Conservation (phyloP, 2,888 invertebrate species). For the Psococerastis gibbosa region DNA sequence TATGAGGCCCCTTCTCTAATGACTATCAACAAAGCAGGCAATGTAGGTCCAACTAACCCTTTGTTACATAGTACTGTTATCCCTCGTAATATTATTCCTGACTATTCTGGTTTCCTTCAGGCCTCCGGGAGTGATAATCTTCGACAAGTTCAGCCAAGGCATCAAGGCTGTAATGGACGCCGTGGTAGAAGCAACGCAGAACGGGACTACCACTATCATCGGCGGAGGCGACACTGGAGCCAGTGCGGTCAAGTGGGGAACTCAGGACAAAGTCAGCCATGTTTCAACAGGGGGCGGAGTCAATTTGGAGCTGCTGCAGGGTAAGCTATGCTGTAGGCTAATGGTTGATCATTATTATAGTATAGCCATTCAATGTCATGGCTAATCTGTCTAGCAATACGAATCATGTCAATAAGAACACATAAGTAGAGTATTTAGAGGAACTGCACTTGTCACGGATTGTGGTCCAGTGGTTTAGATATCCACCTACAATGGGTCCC, state of each 20-base stretch:
- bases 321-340: constrained; percentile 33
- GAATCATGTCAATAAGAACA: too few relatives aligned
- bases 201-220: constrained; percentile 74
- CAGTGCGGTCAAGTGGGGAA: constrained; percentile 88
- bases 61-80: too few relatives aligned
- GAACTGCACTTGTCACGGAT: too few relatives aligned
- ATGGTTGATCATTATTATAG: too few relatives aligned
- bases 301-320: constrained; percentile 76
- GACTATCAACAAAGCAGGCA: too few relatives aligned
- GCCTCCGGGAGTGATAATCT: constrained; percentile 97
- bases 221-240: constrained; percentile 85
- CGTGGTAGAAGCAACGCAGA: constrained; percentile 72
- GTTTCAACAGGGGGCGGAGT: constrained; percentile 90
- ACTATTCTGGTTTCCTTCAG: constrained; percentile 28
- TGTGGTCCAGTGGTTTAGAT: too few relatives aligned
- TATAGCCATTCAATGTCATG: too few relatives aligned
- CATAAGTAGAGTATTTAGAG: too few relatives aligned
- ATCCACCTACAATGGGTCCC: too few relatives aligned
- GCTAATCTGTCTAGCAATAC: too few relatives aligned
- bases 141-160: constrained; percentile 78
- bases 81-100: too few relatives aligned
- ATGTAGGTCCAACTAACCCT: not conserved
- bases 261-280: constrained; percentile 88
- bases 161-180: constrained; percentile 87
- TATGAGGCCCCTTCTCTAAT: too few relatives aligned